A percentile compares a stretch with the other conserved stretches of the same genome.
Evolutionary conservation across 2,797 vertebrate genomes (phyloP).

Genomic region (Coregonus sp.): DNA sequence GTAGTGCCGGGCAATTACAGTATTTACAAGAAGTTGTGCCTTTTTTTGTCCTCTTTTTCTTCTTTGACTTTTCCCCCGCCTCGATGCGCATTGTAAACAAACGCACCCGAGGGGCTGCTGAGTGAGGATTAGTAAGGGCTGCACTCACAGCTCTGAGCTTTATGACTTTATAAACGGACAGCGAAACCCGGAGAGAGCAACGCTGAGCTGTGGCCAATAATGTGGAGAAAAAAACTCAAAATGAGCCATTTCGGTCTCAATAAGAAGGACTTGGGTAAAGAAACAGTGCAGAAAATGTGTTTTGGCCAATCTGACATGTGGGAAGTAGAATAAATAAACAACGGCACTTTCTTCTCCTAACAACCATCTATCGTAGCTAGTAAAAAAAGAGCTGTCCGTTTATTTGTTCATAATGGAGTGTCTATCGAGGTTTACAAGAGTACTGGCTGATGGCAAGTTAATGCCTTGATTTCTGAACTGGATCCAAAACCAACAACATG

Average conservation of each 20-base stretch:
- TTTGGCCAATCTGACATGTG: slow-evolving; percentile 38
- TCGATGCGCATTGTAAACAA: slow-evolving; percentile 62
- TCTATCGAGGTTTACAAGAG: slow-evolving; percentile 27
- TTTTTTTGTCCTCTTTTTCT: slow-evolving; percentile 28
- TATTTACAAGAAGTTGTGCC: slow-evolving; percentile 76
- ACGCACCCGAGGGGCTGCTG: slow-evolving; percentile 31
- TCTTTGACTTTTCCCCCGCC: slow-evolving; percentile 32
- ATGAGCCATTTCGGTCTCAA: slow-evolving; percentile 16
- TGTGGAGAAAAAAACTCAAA: slow-evolving; percentile 15
- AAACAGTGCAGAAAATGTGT: slow-evolving; percentile 41
- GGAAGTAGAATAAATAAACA: slow-evolving; percentile 43
- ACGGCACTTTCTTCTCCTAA: slow-evolving; percentile 35
- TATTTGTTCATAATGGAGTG: slow-evolving; percentile 35
- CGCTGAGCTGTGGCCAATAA: slow-evolving; percentile 25
- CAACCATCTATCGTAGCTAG: slow-evolving; percentile 13
- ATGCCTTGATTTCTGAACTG: slow-evolving; percentile 26
- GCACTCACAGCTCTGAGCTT: slow-evolving; percentile 45
- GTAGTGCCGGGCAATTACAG: slow-evolving; percentile 74
- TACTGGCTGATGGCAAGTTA: slow-evolving; percentile 24
- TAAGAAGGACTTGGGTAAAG: slow-evolving; percentile 17
- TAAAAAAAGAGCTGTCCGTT: slow-evolving; percentile 19
- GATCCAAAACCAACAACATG: slow-evolving; percentile 40
- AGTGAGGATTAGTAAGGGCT: slow-evolving; percentile 46
- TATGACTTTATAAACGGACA: slow-evolving; percentile 51
- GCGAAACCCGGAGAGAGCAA: slow-evolving; percentile 33